These are phyloP conservation scores for Ormyrus rosae DNA, from an alignment of 2,888 invertebrate genomes.

Conservation along the genomic window DNA sequence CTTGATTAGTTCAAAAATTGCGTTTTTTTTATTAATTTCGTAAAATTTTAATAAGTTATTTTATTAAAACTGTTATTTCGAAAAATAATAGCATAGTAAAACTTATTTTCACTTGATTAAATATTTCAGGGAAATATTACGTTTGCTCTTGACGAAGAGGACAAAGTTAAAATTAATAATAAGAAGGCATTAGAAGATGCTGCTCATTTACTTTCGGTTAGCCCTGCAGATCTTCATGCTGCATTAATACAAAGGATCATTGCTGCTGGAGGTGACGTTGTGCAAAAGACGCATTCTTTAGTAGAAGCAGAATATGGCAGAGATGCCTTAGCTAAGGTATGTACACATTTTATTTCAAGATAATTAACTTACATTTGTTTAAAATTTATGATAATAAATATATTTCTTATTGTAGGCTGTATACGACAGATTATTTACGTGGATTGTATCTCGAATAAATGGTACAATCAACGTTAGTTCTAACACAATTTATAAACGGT, in stretches of 20 bases:
- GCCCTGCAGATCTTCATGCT: constrained; percentile 81
- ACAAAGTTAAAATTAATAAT: constrained; percentile 79
- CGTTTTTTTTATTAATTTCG: neutral
- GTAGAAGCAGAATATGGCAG: constrained; percentile 91
- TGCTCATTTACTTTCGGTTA: constrained; percentile 78
- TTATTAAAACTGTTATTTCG: no score
- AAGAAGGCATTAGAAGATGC: constrained; percentile 81
- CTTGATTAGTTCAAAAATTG: neutral
- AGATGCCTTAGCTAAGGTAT: constrained; percentile 93
- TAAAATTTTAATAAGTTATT: no score
- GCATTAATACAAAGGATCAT: constrained; percentile 92
- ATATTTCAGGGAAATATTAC: constrained; percentile 80
- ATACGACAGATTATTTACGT: constrained; percentile 95
- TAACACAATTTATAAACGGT: constrained; percentile 76
- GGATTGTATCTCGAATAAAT: constrained; percentile 96
- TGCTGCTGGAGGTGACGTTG: constrained; percentile 94
- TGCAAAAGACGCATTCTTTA: constrained; percentile 92
- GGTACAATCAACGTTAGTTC: constrained; percentile 89
- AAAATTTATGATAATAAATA: neutral
- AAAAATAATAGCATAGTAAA: no score
- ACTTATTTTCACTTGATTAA: no score
- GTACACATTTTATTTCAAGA: neutral
- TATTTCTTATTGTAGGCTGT: constrained; percentile 81
- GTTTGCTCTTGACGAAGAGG: constrained; percentile 79
- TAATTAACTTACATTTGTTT: neutral